phyloP scores from a whole-genome alignment of 1,140 invertebrate genomes.

The Helicoverpa armigera region DNA sequence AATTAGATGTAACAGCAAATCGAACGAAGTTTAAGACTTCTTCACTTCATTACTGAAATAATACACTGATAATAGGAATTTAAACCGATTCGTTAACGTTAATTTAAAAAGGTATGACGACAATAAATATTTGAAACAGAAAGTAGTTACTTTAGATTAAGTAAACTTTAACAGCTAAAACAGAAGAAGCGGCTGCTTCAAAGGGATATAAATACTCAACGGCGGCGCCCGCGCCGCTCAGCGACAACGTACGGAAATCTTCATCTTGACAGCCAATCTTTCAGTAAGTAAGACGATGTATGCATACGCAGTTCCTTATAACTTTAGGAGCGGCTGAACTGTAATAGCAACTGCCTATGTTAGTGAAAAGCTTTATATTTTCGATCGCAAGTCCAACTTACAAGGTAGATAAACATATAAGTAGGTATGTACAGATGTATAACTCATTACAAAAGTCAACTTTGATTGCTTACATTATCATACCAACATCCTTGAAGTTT shows the following conservation, averaged over 20 bases:
- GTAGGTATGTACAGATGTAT: neutral
- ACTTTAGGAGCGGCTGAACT: neutral
- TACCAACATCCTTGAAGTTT: conserved; percentile 51
- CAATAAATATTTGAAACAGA: conserved; percentile 50
- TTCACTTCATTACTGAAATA: neutral
- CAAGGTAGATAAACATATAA: neutral
- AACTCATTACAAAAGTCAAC: conserved; percentile 42
- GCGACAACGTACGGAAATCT: conserved; percentile 59
- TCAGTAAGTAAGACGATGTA: conserved; percentile 46
- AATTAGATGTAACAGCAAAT: too few relatives aligned
- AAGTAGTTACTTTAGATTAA: conserved; percentile 55
- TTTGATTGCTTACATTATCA: conserved; percentile 54
- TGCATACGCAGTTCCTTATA: conserved; percentile 19
- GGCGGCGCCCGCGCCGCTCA: conserved; percentile 65
- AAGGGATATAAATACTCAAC: conserved; percentile 67
- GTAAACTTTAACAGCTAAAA: conserved; percentile 65
- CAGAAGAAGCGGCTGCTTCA: conserved; percentile 66
- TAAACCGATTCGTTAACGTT: neutral
- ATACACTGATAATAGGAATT: neutral
- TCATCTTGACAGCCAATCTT: conserved; percentile 60
- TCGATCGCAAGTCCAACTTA: neutral
- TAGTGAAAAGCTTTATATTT: neutral
- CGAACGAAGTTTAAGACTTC: too few relatives aligned
- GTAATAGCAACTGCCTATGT: neutral
- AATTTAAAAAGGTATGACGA: conserved; percentile 11